Evolutionary conservation across 2,797 vertebrate species (phyloP).

Genomic region (Linurgus olivaceus): DNA sequence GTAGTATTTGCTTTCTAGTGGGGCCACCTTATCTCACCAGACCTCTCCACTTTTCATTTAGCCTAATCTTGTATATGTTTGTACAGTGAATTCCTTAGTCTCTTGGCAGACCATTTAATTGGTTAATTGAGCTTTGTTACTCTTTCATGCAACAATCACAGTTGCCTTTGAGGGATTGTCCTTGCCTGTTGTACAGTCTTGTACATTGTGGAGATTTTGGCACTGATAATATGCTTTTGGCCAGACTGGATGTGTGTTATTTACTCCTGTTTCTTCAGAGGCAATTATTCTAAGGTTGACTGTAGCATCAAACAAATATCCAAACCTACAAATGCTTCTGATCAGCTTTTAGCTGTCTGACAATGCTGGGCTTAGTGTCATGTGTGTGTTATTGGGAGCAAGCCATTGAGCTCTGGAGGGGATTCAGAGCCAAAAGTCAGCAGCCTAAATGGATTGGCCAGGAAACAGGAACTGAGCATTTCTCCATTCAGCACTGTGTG

Average conservation of each 20-base stretch:
- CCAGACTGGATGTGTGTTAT: neutral
- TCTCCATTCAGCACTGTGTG: neutral
- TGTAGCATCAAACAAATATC: neutral
- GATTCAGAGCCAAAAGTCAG: neutral
- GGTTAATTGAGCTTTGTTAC: slow-evolving; percentile 26
- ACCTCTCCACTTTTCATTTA: neutral
- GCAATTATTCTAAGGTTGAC: slow-evolving; percentile 17
- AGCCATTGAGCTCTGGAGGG: neutral
- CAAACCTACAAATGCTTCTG: slow-evolving; percentile 9
- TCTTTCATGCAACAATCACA: neutral
- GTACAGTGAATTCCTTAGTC: neutral
- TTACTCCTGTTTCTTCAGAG: slow-evolving; percentile 3
- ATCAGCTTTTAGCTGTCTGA: slow-evolving; percentile 11
- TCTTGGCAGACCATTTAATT: slow-evolving; percentile 23
- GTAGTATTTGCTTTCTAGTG: neutral
- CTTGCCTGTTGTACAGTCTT: neutral
- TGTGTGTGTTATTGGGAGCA: neutral
- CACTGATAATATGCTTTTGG: slow-evolving; percentile 10
- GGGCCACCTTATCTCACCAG: neutral
- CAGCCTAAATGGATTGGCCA: slow-evolving; percentile 1
- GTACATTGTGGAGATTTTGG: slow-evolving; percentile 28
- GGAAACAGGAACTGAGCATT: neutral
- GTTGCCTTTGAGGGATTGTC: slow-evolving; percentile 11
- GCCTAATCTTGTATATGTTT: neutral
- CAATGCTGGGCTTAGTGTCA: neutral